phyloP scores from a whole-genome alignment of 2,888 invertebrate species.

The Mythimna impura region DNA sequence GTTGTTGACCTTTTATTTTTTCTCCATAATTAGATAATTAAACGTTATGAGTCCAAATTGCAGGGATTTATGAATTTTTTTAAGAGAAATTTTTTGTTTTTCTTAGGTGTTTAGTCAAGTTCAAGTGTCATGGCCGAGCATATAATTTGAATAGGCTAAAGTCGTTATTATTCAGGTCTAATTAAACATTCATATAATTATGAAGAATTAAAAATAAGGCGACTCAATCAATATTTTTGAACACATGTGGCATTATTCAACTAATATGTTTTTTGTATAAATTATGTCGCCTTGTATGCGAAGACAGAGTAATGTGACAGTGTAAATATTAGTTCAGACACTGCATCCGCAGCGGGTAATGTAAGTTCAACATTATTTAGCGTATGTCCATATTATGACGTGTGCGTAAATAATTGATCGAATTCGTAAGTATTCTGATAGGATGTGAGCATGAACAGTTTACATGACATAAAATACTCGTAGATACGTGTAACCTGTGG shows the following conservation, averaged over 20 bases:
- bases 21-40: slow-evolving; percentile 46
- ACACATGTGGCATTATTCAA: slow-evolving; percentile 41
- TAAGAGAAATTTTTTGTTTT: slow-evolving; percentile 20
- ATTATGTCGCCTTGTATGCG: slow-evolving; percentile 45
- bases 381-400: slow-evolving; percentile 32
- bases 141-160: slow-evolving; percentile 46
- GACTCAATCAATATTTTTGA: slow-evolving; percentile 39
- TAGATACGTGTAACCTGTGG: background rate
- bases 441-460: slow-evolving; percentile 1
- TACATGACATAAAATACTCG: background rate
- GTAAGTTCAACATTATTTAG: slow-evolving; percentile 51
- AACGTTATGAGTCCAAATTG: slow-evolving; percentile 42
- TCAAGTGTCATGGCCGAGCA: slow-evolving; percentile 42
- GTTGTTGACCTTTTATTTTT: slow-evolving; percentile 65
- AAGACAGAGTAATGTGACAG: slow-evolving; percentile 28
- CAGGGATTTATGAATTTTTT: slow-evolving; percentile 14
- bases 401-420: slow-evolving; percentile 21
- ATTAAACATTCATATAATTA: slow-evolving; percentile 47
- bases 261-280: slow-evolving; percentile 44
- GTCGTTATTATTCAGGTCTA: slow-evolving; percentile 41
- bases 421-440: slow-evolving; percentile 4
- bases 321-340: slow-evolving; percentile 57
- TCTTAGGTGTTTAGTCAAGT: slow-evolving; percentile 16
- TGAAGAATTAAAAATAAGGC: slow-evolving; percentile 6
- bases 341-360: slow-evolving; percentile 52